Conservation (phyloP, 2,888 invertebrate genomes). For the Parnassius apollo region DNA sequence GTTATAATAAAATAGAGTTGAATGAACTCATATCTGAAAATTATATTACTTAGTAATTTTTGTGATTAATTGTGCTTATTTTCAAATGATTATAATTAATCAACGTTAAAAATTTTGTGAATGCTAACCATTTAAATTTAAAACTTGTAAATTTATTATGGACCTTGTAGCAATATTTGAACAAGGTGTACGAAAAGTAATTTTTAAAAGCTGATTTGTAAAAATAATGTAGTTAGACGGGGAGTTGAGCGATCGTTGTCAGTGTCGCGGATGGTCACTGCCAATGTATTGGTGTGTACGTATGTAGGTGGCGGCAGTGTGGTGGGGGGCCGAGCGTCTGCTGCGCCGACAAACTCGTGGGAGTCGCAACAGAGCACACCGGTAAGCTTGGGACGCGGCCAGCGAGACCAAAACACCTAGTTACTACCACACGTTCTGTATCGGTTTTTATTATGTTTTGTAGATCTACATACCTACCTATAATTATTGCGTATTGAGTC, state of each 20-base stretch:
- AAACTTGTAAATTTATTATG: too few relatives aligned
- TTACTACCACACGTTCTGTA: constrained; percentile 62
- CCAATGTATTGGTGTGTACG: constrained; percentile 69
- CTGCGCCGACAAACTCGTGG: constrained; percentile 68
- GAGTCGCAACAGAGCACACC: constrained; percentile 69
- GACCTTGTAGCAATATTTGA: too few relatives aligned
- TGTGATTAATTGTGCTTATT: too few relatives aligned
- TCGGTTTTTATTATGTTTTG: constrained; percentile 72
- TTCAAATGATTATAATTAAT: too few relatives aligned
- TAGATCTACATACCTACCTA: constrained; percentile 69
- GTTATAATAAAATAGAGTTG: too few relatives aligned
- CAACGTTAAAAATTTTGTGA: too few relatives aligned
- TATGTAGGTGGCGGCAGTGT: constrained; percentile 76
- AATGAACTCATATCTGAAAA: too few relatives aligned
- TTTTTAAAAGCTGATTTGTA: too few relatives aligned
- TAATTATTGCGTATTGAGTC: constrained; percentile 72
- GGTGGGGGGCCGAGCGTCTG: constrained; percentile 65
- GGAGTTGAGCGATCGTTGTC: constrained; percentile 18
- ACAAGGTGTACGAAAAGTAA: too few relatives aligned
- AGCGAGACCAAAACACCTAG: constrained; percentile 61
- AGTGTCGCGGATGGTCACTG: constrained; percentile 32
- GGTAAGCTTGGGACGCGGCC: constrained; percentile 73
- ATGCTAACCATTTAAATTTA: too few relatives aligned
- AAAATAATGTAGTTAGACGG: constrained; percentile 5
- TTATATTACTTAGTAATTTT: too few relatives aligned